Conservation (phyloP, 2,888 invertebrate genomes). For the Plebejus anna region DNA sequence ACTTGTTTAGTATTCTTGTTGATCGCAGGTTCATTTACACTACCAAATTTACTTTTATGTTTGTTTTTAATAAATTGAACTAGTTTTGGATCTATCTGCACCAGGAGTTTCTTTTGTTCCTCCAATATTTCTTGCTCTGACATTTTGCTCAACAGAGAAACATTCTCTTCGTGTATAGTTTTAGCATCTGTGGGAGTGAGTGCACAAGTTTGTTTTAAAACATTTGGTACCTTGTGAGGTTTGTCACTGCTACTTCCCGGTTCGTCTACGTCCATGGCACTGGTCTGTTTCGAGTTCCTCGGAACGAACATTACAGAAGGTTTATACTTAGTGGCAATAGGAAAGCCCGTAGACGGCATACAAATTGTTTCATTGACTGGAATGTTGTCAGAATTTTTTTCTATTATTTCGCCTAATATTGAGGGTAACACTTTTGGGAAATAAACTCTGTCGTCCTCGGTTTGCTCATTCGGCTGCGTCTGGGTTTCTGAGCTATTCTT, state of each 20-base stretch:
- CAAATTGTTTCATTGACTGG: constrained; percentile 45
- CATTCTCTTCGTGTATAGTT: constrained; percentile 87
- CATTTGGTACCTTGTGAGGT: constrained; percentile 39
- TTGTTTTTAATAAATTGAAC: constrained; percentile 82
- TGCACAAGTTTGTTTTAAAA: constrained; percentile 68
- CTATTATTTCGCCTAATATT: constrained; percentile 78
- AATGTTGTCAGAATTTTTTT: constrained; percentile 59
- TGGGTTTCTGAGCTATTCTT: constrained; percentile 48
- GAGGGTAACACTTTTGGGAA: constrained; percentile 67
- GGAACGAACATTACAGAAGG: constrained; percentile 72
- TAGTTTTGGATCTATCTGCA: constrained; percentile 82
- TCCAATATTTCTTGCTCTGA: constrained; percentile 85
- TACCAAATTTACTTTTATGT: constrained; percentile 46
- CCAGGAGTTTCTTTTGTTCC: constrained; percentile 84
- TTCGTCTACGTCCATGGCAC: constrained; percentile 55
- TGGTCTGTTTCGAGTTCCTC: constrained; percentile 45
- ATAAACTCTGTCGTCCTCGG: constrained; percentile 67
- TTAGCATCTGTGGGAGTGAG: constrained; percentile 69
- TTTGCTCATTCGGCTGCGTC: constrained; percentile 35
- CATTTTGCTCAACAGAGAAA: constrained; percentile 83
- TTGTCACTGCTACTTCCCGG: constrained; percentile 37
- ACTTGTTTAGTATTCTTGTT: constrained; percentile 23
- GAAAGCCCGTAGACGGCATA: constrained; percentile 73
- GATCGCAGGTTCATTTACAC: constrained; percentile 21
- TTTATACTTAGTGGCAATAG: constrained; percentile 66